A percentile compares a stretch with the other conserved stretches of the same genome.
These are phyloP conservation scores for Recurvirostra avosetta DNA, from an alignment of 2,113 vertebrate genomes.

Conservation along the genomic window DNA sequence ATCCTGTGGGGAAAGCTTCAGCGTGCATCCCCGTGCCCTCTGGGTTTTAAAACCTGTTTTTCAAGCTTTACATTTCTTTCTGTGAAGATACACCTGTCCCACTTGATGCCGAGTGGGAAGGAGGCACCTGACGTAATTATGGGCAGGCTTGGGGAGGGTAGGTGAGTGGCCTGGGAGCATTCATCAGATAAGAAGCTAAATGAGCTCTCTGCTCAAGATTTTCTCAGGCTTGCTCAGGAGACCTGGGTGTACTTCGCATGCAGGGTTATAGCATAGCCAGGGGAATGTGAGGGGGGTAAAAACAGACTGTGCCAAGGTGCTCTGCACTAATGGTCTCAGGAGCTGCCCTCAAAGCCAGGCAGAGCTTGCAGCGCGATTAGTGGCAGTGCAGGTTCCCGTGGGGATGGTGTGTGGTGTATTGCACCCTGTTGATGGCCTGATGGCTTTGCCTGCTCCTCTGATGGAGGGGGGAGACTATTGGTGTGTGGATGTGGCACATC, in stretches of 20 bases:
- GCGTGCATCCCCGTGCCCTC: conserved; percentile 8
- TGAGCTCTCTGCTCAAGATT: background rate
- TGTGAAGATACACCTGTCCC: conserved; percentile 53
- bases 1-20: conserved; percentile 13
- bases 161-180: conserved; percentile 10
- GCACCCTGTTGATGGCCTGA: background rate
- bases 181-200: conserved; percentile 44
- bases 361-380: background rate
- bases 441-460: background rate
- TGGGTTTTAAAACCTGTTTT: conserved; percentile 59
- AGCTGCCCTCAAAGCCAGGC: background rate
- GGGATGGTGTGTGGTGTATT: background rate
- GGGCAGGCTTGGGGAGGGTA: background rate
- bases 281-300: background rate
- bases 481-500: background rate
- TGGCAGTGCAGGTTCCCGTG: background rate
- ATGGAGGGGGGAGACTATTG: background rate
- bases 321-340: background rate
- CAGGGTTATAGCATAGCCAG: background rate
- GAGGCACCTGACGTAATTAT: conserved; percentile 36
- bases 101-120: conserved; percentile 2
- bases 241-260: background rate
- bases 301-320: background rate
- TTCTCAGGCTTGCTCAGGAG: conserved; percentile 27
- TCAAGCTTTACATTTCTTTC: conserved; percentile 40